Evolutionary conservation across 2,113 vertebrate genomes (phyloP).

Genomic region (Ailurus styani): DNA sequence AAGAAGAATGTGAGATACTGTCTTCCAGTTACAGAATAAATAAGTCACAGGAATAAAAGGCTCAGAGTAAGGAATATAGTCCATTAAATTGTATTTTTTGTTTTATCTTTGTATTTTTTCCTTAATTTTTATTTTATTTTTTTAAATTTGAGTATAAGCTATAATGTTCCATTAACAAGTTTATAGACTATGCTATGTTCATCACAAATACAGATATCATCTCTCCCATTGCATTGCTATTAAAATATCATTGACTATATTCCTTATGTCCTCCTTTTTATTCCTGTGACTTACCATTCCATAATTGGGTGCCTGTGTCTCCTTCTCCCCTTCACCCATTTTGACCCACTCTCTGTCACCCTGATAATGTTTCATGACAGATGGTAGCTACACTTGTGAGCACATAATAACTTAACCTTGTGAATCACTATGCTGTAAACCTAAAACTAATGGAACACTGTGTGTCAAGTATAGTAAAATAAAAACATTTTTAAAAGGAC

Average conservation of each 20-base stretch:
- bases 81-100: neutral
- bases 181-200: neutral
- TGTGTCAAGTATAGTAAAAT: neutral
- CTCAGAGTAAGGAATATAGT: neutral
- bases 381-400: neutral
- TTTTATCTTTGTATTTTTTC: neutral
- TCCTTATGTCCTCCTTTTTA: neutral
- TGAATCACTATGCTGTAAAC: neutral
- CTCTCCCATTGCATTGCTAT: neutral
- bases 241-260: neutral
- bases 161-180: neutral
- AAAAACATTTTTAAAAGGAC: neutral
- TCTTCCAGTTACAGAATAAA: neutral
- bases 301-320: neutral
- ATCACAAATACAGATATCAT: neutral
- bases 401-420: neutral
- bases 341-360: neutral
- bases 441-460: neutral
- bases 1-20: neutral
- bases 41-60: neutral
- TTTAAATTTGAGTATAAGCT: neutral
- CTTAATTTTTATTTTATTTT: neutral
- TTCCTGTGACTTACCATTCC: neutral
- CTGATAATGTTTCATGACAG: neutral
- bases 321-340: neutral